Percentiles rank a stretch among this genome's conserved stretches.
These are phyloP conservation scores for Aspidiotus rigidus DNA, from an alignment of 2,888 invertebrate species.

Conservation along the genomic window DNA sequence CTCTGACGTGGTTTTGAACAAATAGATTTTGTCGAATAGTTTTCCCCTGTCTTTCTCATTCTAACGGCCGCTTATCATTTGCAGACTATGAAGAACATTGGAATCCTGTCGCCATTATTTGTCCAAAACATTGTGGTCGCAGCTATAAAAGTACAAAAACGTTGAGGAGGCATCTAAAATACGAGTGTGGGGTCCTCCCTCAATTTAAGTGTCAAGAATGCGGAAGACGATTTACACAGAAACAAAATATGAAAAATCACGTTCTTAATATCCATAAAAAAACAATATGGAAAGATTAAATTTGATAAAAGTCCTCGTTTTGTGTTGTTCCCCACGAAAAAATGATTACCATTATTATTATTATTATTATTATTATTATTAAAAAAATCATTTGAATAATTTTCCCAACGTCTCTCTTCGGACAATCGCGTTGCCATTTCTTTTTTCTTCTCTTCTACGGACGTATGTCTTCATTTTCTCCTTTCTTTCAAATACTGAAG, in stretches of 20 bases:
- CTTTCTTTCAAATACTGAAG: too few relatives aligned
- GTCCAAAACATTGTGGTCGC: slow-evolving; percentile 35
- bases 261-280: slow-evolving; percentile 27
- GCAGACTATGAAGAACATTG: too few relatives aligned
- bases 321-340: background rate
- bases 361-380: too few relatives aligned
- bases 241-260: slow-evolving; percentile 35
- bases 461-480: too few relatives aligned
- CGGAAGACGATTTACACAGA: slow-evolving; percentile 35
- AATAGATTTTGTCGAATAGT: too few relatives aligned
- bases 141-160: slow-evolving; percentile 32
- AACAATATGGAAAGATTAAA: slow-evolving; percentile 9
- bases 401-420: too few relatives aligned
- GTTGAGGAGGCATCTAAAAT: slow-evolving; percentile 34
- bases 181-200: slow-evolving; percentile 34
- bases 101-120: slow-evolving; percentile 17
- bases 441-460: too few relatives aligned
- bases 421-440: too few relatives aligned
- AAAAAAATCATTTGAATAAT: too few relatives aligned
- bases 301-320: background rate
- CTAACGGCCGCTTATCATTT: too few relatives aligned
- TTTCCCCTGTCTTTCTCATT: too few relatives aligned
- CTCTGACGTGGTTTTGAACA: too few relatives aligned
- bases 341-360: background rate
- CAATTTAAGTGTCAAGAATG: slow-evolving; percentile 42